phyloP scores from a whole-genome alignment of 2,888 invertebrate genomes.

The Metalampra italica region DNA sequence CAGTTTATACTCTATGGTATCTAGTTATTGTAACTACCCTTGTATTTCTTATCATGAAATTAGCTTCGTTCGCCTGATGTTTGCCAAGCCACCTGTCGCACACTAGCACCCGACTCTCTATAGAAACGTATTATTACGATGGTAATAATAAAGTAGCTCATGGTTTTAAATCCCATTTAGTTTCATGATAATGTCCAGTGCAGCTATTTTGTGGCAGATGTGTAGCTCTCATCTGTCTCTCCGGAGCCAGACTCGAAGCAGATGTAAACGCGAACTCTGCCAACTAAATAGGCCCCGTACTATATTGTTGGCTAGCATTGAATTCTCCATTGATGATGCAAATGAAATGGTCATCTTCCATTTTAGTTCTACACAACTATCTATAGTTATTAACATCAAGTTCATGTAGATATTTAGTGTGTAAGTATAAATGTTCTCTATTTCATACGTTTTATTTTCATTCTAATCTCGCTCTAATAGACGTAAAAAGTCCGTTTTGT shows the following conservation, averaged over 20 bases:
- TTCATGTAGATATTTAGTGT: too few relatives aligned
- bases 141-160: too few relatives aligned
- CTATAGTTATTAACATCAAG: too few relatives aligned
- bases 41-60: too few relatives aligned
- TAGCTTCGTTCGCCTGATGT: too few relatives aligned
- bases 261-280: conserved; percentile 30
- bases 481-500: too few relatives aligned
- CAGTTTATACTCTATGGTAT: background rate
- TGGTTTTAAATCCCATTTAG: background rate
- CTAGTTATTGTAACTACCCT: too few relatives aligned
- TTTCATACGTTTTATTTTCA: too few relatives aligned
- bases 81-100: too few relatives aligned
- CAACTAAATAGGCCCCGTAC: conserved; percentile 20
- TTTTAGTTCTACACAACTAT: background rate
- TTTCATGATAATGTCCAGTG: background rate
- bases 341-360: background rate
- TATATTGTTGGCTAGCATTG: conserved; percentile 20
- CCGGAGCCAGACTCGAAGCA: conserved; percentile 30
- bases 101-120: too few relatives aligned
- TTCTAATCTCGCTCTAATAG: too few relatives aligned
- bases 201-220: conserved; percentile 28
- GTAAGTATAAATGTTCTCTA: too few relatives aligned
- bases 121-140: background rate
- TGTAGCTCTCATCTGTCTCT: conserved; percentile 31
- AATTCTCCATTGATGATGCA: conserved; percentile 4